Evolutionary conservation across 2,797 vertebrate genomes (phyloP).

Genomic region (Anas capensis): DNA sequence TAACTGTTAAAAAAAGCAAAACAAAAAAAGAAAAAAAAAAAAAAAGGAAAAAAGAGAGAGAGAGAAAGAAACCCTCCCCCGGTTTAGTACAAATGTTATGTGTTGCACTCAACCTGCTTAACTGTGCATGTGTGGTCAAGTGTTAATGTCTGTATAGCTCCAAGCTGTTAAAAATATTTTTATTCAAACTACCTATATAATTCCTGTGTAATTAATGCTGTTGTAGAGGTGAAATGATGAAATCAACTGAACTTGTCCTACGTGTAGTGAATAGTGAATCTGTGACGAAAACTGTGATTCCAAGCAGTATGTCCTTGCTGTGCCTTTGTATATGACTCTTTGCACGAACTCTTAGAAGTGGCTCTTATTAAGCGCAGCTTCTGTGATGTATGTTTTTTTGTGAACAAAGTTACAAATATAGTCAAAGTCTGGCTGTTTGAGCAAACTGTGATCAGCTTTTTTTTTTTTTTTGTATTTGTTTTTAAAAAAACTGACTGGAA

Average conservation of each 20-base stretch:
- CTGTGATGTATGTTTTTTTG: constrained; percentile 86
- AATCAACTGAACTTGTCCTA: constrained; percentile 87
- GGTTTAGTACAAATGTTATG: constrained; percentile 88
- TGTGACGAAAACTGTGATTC: constrained; percentile 88
- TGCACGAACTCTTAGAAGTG: constrained; percentile 89
- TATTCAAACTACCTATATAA: constrained; percentile 86
- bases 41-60: constrained; percentile 45
- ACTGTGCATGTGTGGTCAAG: constrained; percentile 88
- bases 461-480: constrained; percentile 80
- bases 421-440: constrained; percentile 88
- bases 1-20: constrained; percentile 84
- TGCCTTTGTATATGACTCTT: constrained; percentile 90
- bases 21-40: constrained; percentile 34
- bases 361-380: constrained; percentile 86
- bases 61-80: constrained; percentile 71
- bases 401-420: constrained; percentile 87
- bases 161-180: constrained; percentile 91
- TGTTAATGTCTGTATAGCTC: constrained; percentile 90
- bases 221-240: constrained; percentile 87
- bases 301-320: constrained; percentile 90
- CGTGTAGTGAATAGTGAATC: constrained; percentile 93
- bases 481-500: constrained; percentile 91
- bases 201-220: constrained; percentile 88
- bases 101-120: constrained; percentile 89
- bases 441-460: constrained; percentile 88